Percentiles rank a stretch among this genome's conserved stretches.
phyloP scores from a whole-genome alignment of 1,140 invertebrate species.

The Drosophila lowei region DNA sequence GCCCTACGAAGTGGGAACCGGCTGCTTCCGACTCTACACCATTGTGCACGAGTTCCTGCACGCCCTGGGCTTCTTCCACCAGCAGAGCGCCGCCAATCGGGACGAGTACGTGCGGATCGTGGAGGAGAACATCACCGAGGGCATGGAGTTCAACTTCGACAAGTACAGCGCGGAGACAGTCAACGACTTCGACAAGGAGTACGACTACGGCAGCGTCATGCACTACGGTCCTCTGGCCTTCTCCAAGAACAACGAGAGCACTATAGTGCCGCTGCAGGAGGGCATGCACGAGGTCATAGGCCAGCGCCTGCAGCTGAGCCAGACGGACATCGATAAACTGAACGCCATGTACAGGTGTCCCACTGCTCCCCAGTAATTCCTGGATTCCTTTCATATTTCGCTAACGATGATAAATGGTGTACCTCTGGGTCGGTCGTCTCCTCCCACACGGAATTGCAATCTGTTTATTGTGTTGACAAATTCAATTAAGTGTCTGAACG shows the following conservation, averaged over 20 bases:
- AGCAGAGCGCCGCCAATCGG: constrained; percentile 86
- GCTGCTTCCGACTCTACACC: constrained; percentile 85
- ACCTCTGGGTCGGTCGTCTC: neutral
- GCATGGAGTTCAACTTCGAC: constrained; percentile 84
- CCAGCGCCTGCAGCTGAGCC: constrained; percentile 86
- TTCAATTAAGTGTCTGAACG: constrained; percentile 30
- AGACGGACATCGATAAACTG: constrained; percentile 86
- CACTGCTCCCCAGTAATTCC: neutral
- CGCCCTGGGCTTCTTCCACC: constrained; percentile 86
- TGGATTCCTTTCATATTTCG: neutral
- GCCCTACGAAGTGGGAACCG: constrained; percentile 82
- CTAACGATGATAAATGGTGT: constrained; percentile 41
- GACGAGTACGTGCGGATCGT: constrained; percentile 85
- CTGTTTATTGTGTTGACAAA: constrained; percentile 43
- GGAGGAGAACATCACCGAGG: constrained; percentile 85
- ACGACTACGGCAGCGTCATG: constrained; percentile 84
- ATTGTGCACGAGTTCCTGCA: constrained; percentile 89
- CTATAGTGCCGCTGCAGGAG: constrained; percentile 85
- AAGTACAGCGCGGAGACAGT: constrained; percentile 84
- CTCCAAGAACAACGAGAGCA: constrained; percentile 87
- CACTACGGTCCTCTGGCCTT: constrained; percentile 90
- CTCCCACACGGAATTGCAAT: constrained; percentile 20
- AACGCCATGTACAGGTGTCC: constrained; percentile 86
- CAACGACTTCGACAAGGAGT: constrained; percentile 83
- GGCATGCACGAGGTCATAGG: constrained; percentile 83